phyloP scores from a whole-genome alignment of 35 echinoderm and acorn worm species.

The Anneissia japonica region DNA sequence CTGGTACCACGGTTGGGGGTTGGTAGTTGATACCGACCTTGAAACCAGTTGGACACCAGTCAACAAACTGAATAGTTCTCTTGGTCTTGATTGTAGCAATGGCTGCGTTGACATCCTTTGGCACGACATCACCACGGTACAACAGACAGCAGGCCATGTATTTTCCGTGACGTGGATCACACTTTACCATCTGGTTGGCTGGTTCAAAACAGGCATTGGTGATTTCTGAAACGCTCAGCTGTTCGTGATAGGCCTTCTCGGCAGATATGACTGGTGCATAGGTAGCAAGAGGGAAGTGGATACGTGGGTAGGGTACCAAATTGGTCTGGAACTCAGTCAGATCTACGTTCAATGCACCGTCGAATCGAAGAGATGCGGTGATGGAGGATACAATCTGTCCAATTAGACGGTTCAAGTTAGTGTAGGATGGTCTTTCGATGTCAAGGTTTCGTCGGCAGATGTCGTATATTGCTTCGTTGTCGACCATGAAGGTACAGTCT shows the following conservation, averaged over 20 bases:
- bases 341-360: background rate
- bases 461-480: background rate
- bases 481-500: background rate
- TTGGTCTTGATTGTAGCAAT: background rate
- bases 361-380: background rate
- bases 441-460: background rate
- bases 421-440: background rate
- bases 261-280: background rate
- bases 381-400: background rate
- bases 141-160: background rate
- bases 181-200: background rate
- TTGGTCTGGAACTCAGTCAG: background rate
- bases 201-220: background rate
- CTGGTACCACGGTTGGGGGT: background rate
- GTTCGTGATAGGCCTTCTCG: background rate
- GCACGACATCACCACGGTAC: background rate
- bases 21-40: background rate
- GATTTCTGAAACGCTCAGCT: background rate
- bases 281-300: background rate
- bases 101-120: background rate
- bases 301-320: background rate
- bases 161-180: background rate
- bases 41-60: background rate
- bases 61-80: background rate
- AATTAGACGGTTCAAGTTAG: background rate